phyloP scores from a whole-genome alignment of 2,888 invertebrate species.

The Halictus quadricinctus region DNA sequence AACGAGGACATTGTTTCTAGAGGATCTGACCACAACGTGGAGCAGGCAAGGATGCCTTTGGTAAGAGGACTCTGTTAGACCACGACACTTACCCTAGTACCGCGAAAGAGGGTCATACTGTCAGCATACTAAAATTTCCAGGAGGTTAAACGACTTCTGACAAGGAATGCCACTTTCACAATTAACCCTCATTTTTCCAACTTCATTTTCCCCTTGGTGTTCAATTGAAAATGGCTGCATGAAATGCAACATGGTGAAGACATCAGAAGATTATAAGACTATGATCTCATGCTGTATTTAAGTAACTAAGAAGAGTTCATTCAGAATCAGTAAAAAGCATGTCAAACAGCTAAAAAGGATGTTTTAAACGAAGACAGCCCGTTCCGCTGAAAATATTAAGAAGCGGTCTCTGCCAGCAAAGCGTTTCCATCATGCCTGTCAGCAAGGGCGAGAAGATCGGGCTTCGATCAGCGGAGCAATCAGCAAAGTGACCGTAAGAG shows the following conservation, averaged over 20 bases:
- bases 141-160: background rate
- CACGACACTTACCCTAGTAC: background rate
- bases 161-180: background rate
- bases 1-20: background rate
- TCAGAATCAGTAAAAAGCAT: background rate
- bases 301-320: background rate
- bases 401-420: background rate
- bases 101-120: background rate
- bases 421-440: background rate
- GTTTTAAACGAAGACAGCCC: background rate
- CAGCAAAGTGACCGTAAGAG: constrained; percentile 49
- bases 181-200: no score
- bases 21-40: background rate
- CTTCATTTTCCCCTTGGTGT: no score
- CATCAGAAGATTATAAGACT: no score
- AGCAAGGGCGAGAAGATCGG: background rate
- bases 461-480: constrained; percentile 13
- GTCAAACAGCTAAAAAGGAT: background rate
- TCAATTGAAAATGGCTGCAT: no score
- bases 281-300: no score
- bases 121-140: background rate
- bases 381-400: background rate
- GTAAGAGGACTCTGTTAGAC: background rate
- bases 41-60: background rate
- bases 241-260: no score